A percentile compares a stretch with the other conserved stretches of the same genome.
These are phyloP conservation scores for Thunnus thynnus DNA, from an alignment of 2,113 vertebrate species.

Conservation along the genomic window DNA sequence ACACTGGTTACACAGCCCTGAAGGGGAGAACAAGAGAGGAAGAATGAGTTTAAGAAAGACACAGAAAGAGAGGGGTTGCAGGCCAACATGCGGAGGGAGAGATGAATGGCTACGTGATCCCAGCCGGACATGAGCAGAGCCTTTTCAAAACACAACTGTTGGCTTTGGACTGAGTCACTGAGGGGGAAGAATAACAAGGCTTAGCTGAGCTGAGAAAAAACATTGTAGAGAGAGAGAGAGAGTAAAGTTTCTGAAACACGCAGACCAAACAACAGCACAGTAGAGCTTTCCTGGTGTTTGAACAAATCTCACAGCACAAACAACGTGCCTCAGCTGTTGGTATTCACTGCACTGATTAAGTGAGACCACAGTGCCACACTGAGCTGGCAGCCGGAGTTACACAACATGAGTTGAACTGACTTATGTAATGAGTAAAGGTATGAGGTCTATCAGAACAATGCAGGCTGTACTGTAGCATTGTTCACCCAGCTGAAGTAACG, in stretches of 20 bases:
- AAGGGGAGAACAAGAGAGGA: conserved; percentile 36
- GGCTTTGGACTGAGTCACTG: conserved; percentile 59
- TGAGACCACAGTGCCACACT: conserved; percentile 14
- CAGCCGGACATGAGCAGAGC: conserved; percentile 65
- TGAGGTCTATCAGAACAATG: conserved; percentile 23
- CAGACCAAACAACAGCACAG: conserved; percentile 62
- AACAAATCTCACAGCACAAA: conserved; percentile 48
- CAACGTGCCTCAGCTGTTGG: conserved; percentile 32
- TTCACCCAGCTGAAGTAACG: not conserved
- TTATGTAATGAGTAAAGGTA: conserved; percentile 28
- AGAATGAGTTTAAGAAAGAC: conserved; percentile 25
- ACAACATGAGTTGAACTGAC: conserved; percentile 3
- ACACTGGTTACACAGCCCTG: conserved; percentile 91
- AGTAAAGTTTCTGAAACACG: conserved; percentile 48
- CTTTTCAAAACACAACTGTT: conserved; percentile 72
- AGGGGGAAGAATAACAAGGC: conserved; percentile 71
- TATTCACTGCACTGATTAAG: conserved; percentile 41
- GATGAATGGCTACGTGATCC: conserved; percentile 60
- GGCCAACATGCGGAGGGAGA: not conserved
- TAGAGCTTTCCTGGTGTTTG: conserved; percentile 41
- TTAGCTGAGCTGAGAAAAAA: conserved; percentile 38
- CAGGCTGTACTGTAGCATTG: not conserved
- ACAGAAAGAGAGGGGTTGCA: not conserved
- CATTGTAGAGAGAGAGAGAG: not conserved
- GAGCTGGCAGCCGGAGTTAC: conserved; percentile 44